These are phyloP conservation scores for Cavia aperea DNA, from an alignment of 2,113 vertebrate species.

Conservation along the genomic window DNA sequence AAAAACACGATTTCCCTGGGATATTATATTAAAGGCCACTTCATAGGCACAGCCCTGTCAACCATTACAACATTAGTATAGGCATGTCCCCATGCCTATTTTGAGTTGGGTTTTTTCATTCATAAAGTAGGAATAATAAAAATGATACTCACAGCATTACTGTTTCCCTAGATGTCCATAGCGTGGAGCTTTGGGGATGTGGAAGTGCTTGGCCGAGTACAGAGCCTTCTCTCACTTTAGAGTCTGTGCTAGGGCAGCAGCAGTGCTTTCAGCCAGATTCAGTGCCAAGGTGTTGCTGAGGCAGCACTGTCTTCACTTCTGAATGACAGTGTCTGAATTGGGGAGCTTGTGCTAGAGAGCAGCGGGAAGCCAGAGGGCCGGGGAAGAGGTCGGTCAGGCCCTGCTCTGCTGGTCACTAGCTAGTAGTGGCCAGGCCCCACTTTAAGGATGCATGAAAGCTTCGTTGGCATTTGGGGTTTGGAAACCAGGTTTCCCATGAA, in stretches of 20 bases:
- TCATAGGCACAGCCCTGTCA: not conserved
- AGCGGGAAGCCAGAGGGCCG: not conserved
- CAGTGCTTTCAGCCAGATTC: not conserved
- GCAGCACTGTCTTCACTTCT: not conserved
- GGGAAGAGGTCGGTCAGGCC: not conserved
- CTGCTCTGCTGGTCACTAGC: not conserved
- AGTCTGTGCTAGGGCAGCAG: not conserved
- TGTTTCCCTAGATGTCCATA: not conserved
- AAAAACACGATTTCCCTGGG: not conserved
- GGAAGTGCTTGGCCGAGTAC: not conserved
- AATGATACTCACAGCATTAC: not conserved
- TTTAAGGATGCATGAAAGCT: not conserved
- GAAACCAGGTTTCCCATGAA: slow-evolving; percentile 1
- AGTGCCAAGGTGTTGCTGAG: not conserved
- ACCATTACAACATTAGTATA: not conserved
- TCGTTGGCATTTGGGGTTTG: not conserved
- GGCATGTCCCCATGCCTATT: not conserved
- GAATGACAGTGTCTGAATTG: not conserved
- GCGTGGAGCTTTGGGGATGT: not conserved
- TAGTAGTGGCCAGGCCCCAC: not conserved
- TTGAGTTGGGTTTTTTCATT: not conserved
- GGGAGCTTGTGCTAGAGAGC: not conserved
- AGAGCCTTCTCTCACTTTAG: not conserved
- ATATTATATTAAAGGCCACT: not conserved
- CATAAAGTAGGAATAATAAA: slow-evolving; percentile 26